phyloP scores from a whole-genome alignment of 2,888 invertebrate genomes.

The Gastracanthus pulcherrimus region DNA sequence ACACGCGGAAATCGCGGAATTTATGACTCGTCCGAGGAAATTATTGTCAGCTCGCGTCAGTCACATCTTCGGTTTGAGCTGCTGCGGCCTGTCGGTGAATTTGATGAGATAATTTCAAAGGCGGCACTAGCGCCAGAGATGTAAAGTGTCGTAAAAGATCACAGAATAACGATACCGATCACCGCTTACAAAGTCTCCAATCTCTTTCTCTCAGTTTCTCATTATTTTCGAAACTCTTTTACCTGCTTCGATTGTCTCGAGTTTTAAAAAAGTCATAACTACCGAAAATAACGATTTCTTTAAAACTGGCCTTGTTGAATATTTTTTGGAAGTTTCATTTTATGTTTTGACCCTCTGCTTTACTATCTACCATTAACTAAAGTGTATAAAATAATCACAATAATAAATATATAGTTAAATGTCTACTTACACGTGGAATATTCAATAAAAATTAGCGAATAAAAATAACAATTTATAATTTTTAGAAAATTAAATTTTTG shows the following conservation, averaged over 20 bases:
- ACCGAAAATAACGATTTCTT: constrained; percentile 27
- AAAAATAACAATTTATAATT: too few relatives aligned
- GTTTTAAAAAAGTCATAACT: constrained; percentile 41
- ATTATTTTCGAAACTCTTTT: constrained; percentile 37
- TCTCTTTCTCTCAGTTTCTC: not conserved
- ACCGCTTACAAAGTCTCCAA: constrained; percentile 44
- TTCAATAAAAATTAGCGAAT: too few relatives aligned
- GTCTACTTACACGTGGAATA: too few relatives aligned
- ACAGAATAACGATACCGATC: constrained; percentile 56
- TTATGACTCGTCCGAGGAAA: constrained; percentile 33
- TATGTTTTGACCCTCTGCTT: not conserved
- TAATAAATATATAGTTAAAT: too few relatives aligned
- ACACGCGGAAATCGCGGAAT: constrained; percentile 43
- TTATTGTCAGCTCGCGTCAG: constrained; percentile 41
- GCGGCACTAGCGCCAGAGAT: too few relatives aligned
- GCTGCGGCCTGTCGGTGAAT: constrained; percentile 24
- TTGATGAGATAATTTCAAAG: constrained; percentile 58
- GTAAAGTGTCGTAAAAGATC: constrained; percentile 54
- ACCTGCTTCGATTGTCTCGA: constrained; percentile 43
- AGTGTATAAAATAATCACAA: too few relatives aligned
- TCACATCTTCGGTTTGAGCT: not conserved
- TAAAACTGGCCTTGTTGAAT: not conserved
- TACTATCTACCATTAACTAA: too few relatives aligned
- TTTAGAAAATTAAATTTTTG: too few relatives aligned
- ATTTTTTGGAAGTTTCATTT: not conserved